Evolutionary conservation across 2,888 invertebrate genomes (phyloP).

Genomic region (Litoditis marina): DNA sequence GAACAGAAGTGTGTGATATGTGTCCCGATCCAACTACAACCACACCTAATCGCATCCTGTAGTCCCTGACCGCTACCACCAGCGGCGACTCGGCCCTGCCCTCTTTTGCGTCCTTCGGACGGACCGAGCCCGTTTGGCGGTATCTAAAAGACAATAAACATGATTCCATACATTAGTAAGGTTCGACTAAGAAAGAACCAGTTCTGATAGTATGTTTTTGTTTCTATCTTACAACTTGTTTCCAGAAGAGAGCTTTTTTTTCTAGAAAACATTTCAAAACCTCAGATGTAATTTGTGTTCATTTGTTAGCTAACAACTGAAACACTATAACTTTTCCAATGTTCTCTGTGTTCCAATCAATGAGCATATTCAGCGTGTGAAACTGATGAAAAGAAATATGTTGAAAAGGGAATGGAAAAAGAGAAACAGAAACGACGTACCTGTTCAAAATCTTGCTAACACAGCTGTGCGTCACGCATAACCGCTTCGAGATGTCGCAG

Average conservation of each 20-base stretch:
- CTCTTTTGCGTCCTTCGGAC: slow-evolving; percentile 61
- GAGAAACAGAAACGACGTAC: slow-evolving; percentile 18
- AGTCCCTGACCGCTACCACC: slow-evolving; percentile 58
- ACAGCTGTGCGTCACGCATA: slow-evolving; percentile 60
- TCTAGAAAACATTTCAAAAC: too few species aligned
- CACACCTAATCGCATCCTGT: slow-evolving; percentile 36
- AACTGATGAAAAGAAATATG: too few species aligned
- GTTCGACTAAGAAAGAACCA: background rate
- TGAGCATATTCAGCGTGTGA: too few species aligned
- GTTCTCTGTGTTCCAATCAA: too few species aligned
- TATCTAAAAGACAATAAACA: slow-evolving; percentile 42
- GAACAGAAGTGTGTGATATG: too few species aligned
- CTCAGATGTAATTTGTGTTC: too few species aligned
- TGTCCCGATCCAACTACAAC: too few species aligned
- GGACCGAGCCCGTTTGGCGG: slow-evolving; percentile 57
- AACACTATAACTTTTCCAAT: too few species aligned
- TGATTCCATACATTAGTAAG: background rate
- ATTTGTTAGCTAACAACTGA: too few species aligned
- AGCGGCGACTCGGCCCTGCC: slow-evolving; percentile 57
- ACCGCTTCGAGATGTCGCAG: slow-evolving; percentile 58
- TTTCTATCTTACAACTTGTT: too few species aligned
- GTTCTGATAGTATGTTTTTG: too few species aligned
- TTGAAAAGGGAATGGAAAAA: background rate
- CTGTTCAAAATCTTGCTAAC: slow-evolving; percentile 60
- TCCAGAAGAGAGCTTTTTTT: too few species aligned